Percentiles rank a stretch among this genome's conserved stretches.
Evolutionary conservation across 2,113 vertebrate species (phyloP).

Genomic region (Propithecus coquereli): DNA sequence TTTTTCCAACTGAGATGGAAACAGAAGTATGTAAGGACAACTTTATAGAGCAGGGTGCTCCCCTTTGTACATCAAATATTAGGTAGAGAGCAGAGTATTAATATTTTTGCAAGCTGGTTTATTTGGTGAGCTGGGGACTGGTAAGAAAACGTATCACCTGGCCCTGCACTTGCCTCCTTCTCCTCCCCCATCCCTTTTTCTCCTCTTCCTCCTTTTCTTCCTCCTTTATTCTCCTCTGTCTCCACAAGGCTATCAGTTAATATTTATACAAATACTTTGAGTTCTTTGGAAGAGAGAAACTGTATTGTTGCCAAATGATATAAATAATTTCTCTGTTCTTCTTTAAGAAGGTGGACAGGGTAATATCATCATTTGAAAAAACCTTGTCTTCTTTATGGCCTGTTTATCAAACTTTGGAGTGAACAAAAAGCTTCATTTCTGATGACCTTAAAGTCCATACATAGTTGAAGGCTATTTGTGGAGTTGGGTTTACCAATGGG

Average conservation of each 20-base stretch:
- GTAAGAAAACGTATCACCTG: not conserved
- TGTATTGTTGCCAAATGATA: not conserved
- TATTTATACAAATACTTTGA: constrained; percentile 1
- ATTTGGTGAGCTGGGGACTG: not conserved
- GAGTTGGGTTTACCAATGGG: not conserved
- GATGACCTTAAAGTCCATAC: not conserved
- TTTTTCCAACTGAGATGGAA: not conserved
- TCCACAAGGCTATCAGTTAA: not conserved
- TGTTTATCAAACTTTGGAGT: not conserved
- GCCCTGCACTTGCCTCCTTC: not conserved
- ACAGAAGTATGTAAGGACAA: not conserved
- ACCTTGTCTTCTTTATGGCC: not conserved
- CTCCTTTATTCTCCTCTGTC: not conserved
- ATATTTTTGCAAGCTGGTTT: not conserved
- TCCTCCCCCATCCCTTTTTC: too few relatives aligned
- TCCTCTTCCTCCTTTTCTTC: not conserved
- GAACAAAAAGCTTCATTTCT: not conserved
- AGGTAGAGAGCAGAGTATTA: not conserved
- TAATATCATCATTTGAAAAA: not conserved
- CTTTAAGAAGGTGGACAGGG: constrained; percentile 2
- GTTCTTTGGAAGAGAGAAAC: constrained; percentile 22
- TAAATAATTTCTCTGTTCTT: not conserved
- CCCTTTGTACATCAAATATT: not conserved
- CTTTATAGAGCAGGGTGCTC: not conserved
- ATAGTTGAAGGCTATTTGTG: not conserved